Evolutionary conservation across 1,140 invertebrate species (phyloP).

Genomic region (Caenorhabditis elegans): WBcel235 BX284605.5:14985501-14986000

Average conservation of each 20-base stretch:
- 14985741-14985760: conserved; percentile 34
- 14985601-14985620: neutral
- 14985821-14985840: conserved; percentile 7
- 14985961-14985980: conserved; percentile 65
- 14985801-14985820: neutral
- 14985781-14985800: conserved; percentile 2
- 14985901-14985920: neutral
- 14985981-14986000: conserved; percentile 59
- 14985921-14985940: conserved; percentile 49
- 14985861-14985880: neutral
- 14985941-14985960: conserved; percentile 66
- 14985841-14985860: neutral
- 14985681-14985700: conserved; percentile 11
- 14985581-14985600: neutral
- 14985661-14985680: neutral
- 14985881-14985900: too few species aligned
- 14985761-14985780: neutral
- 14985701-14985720: neutral
- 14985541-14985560: neutral
- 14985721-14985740: neutral
- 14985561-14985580: too few species aligned
- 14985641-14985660: neutral
- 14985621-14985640: conserved; percentile 1
- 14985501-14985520: neutral
- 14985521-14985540: neutral